A percentile compares a stretch with the other conserved stretches of the same genome.
phyloP scores from a whole-genome alignment of 2,888 invertebrate species.

The Ichneumon xanthorius region DNA sequence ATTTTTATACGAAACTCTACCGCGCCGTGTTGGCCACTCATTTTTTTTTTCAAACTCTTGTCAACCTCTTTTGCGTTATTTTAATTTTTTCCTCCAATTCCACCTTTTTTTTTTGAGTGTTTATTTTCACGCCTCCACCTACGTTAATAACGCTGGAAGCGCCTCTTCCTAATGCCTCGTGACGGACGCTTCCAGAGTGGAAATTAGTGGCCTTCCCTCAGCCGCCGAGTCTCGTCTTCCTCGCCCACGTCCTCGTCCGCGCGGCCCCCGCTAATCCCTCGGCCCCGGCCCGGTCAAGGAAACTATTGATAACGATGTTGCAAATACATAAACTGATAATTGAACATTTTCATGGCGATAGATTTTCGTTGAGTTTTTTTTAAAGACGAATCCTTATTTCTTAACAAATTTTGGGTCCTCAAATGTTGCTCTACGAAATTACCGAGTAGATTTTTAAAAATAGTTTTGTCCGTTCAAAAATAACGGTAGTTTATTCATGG shows the following conservation, averaged over 20 bases:
- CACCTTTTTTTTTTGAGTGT: constrained; percentile 6
- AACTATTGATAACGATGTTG: too few species aligned
- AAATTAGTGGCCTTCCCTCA: constrained; percentile 19
- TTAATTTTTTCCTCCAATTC: too few species aligned
- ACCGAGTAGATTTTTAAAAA: too few species aligned
- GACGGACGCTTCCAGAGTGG: constrained; percentile 22
- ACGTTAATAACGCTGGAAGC: constrained; percentile 34
- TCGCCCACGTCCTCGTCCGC: background rate
- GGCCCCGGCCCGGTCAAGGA: too few species aligned
- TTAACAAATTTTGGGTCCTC: too few species aligned
- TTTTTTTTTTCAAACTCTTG: background rate
- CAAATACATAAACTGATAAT: too few species aligned
- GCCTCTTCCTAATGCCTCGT: constrained; percentile 17
- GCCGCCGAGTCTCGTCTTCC: constrained; percentile 2
- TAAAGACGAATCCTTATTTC: too few species aligned
- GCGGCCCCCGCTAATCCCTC: constrained; percentile 1
- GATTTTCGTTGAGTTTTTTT: too few species aligned
- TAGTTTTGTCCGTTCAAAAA: too few species aligned
- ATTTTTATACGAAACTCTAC: background rate
- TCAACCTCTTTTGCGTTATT: background rate
- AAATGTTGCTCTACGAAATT: too few species aligned
- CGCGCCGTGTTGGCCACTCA: background rate
- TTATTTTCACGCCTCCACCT: constrained; percentile 43
- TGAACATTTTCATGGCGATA: too few species aligned
- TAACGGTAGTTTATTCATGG: too few species aligned